phyloP scores from a whole-genome alignment of 2,888 invertebrate genomes.

The Colostygia pectinataria region DNA sequence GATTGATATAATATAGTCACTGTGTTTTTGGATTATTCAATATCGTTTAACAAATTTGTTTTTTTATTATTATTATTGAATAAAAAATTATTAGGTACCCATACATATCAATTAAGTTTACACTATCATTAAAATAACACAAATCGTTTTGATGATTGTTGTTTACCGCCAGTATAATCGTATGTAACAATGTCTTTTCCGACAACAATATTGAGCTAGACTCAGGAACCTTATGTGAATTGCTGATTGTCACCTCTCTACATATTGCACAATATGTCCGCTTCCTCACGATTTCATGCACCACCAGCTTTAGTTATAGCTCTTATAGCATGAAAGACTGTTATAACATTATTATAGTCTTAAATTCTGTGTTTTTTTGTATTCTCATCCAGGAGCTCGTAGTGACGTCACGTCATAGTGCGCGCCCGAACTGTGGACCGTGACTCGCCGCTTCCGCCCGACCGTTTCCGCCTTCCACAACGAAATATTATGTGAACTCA shows the following conservation, averaged over 20 bases:
- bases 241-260: slow-evolving; percentile 19
- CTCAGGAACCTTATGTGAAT: slow-evolving; percentile 5
- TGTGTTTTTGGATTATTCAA: no score
- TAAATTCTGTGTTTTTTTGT: slow-evolving; percentile 24
- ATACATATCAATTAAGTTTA: no score
- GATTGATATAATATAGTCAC: no score
- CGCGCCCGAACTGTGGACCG: slow-evolving; percentile 65
- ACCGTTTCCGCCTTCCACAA: slow-evolving; percentile 73
- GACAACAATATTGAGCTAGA: no score
- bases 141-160: no score
- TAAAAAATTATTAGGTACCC: no score
- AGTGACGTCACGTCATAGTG: slow-evolving; percentile 68
- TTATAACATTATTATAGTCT: slow-evolving; percentile 19
- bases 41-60: no score
- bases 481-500: slow-evolving; percentile 67
- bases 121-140: no score
- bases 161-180: no score
- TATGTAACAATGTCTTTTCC: no score
- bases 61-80: no score
- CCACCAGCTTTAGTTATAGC: slow-evolving; percentile 10
- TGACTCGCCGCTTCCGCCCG: slow-evolving; percentile 75
- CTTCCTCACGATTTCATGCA: slow-evolving; percentile 28
- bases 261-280: slow-evolving; percentile 32
- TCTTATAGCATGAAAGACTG: background rate
- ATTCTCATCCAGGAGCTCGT: slow-evolving; percentile 45